Base-by-base conservation (phyloP, 2,113 vertebrate genomes). In the Lethenteron camtschaticum region DNA sequence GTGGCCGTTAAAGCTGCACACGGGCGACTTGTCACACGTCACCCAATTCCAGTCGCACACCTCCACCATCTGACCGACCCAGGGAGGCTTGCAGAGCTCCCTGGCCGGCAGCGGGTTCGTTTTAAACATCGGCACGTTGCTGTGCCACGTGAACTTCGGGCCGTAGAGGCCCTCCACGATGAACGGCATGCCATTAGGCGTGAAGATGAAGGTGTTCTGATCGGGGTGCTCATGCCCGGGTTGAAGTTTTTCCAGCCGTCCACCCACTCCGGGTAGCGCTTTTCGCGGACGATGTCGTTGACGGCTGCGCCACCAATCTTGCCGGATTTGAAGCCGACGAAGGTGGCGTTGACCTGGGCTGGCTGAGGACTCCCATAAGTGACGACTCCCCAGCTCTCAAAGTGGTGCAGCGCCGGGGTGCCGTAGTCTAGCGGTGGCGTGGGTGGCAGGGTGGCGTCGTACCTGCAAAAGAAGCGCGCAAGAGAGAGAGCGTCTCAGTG, bases 311-410 rank as follows among this genome's bases (percentile, higher is more conserved):
- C 95, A 68, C 95, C 92, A 58, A 99, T 83, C 77, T 96, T 99
- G 75, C 92, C 92, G 1, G 94, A 95, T 79, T 99, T 97, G 78
- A 99, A 97, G 73, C 92, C 96, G 68, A 99, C 81, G 75, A 97
- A 97, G 69, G 90, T 81, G 71, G 75, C 78, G 77, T 95, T 90
- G 74, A 82, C 81, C 77, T 82, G 82, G 10, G 83, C 80, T 2
- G 89, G 86, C 57, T 89, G 76, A 12, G 87, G 81, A n/a, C 90
- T 85, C 74, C 92, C 92, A 0, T 90, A 96, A 1, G 91, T 97
- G 58, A 96, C 94, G 9, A 99, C 94, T 20, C 94, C 92, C 92
- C 94, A 99, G 79, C 96, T 90, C 76, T 95, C 90, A 77, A 99
- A 99, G 77, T 86, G 82, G 81, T 97, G 91, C 60, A 97, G 77